Conservation (phyloP, 1,140 invertebrate species). For the Procambarus clarkii region DNA sequence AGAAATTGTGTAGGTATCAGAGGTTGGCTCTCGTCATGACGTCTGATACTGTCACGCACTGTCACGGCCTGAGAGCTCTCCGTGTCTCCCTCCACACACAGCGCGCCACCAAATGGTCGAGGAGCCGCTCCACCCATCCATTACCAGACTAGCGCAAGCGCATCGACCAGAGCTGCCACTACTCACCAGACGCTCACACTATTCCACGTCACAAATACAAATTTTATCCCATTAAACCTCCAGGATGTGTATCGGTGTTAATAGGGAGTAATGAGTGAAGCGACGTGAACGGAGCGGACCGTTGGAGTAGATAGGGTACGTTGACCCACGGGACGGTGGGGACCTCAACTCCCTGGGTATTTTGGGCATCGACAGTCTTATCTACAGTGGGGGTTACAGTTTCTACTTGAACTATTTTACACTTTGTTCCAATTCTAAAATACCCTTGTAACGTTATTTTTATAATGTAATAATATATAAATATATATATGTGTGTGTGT, state of each 20-base stretch:
- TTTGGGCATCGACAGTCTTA: conserved; percentile 38
- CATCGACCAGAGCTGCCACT: background rate
- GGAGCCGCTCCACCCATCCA: conserved; percentile 27
- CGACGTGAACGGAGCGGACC: too few species aligned
- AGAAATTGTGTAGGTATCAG: conserved; percentile 59
- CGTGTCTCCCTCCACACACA: conserved; percentile 44
- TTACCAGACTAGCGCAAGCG: conserved; percentile 20
- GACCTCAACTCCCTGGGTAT: background rate
- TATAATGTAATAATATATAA: too few species aligned
- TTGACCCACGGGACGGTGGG: too few species aligned
- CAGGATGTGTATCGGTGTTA: too few species aligned
- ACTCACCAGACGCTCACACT: background rate
- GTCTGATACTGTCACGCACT: conserved; percentile 59
- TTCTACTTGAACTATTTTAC: too few species aligned
- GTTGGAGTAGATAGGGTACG: conserved; percentile 10
- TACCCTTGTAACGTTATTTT: too few species aligned
- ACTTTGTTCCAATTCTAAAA: too few species aligned
- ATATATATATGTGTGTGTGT: too few species aligned
- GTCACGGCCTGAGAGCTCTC: conserved; percentile 47
- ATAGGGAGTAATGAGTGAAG: too few species aligned
- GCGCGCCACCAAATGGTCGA: conserved; percentile 55
- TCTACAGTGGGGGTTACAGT: background rate
- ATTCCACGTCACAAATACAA: background rate
- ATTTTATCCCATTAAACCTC: background rate
- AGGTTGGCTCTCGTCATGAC: conserved; percentile 59